Evolutionary conservation across 2,888 invertebrate species (phyloP), one percentile per base, ranked within the genome.

Genomic region (Icerya purchasi): DNA sequence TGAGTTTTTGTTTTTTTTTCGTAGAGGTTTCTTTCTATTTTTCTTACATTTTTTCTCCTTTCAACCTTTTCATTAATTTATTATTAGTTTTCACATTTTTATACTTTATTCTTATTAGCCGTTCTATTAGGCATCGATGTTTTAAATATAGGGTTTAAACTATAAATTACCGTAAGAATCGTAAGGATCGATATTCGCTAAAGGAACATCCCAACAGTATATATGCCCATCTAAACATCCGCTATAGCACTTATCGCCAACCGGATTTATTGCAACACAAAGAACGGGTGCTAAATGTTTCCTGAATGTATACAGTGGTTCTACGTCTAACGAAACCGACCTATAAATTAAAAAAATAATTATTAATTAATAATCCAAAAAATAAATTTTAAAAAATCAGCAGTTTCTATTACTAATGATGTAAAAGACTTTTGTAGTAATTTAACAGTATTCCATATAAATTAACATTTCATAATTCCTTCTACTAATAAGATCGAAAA

Each of bases 231-330:
- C 97, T 62, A 89, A 74, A 22, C 94, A 94, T 54, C 91, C 96
- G 54, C 94, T 96, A 76, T 87, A 97, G 73, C 93, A 92, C 70
- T 87, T 86, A 70, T 91, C 94, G 59, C 96, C 92, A 58, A 83
- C 85, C 61, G 86, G 82, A 63, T 88, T 90, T 81, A 98, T 88
- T 54, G 91, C 89, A 69, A 98, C 78, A 72, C 92, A 92, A 62
- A 97, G 76, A 61, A 98, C 96, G 18, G 97, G 88, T 59, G 92
- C 94, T 63, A 83, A 81, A 72, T 98, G 97, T 61, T 88, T 91
- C 66, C 97, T 83, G 78, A 98, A 99, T 66, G 98, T 99, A 74
- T 98, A 97, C 62, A 97, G 78, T 58, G 98, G 98, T 75, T 98
- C 98, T 64, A 98, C 92, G 73, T 99, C 98, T 65, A 94, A 77